A percentile compares a stretch with the other conserved stretches of the same genome.
phyloP scores from a whole-genome alignment of 2,888 invertebrate species.

The Papilio gigon region DNA sequence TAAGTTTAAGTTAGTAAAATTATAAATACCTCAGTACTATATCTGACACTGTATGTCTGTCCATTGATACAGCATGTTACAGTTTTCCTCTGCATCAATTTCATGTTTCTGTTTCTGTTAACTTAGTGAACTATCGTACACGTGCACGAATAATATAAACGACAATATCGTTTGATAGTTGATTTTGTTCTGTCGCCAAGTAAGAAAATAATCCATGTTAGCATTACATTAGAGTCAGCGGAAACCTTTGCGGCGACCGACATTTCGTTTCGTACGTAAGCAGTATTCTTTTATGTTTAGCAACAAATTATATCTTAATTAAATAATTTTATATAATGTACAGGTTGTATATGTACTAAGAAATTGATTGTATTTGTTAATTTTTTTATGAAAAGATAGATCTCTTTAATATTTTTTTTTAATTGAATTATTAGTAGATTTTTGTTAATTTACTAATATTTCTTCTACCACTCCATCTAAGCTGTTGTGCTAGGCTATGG shows the following conservation, averaged over 20 bases:
- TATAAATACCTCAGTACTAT: conserved; percentile 53
- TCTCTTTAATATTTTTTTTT: too few relatives aligned
- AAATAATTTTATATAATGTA: conserved; percentile 1
- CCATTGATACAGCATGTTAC: conserved; percentile 72
- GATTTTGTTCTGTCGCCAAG: conserved; percentile 62
- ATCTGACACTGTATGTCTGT: conserved; percentile 66
- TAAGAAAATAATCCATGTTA: conserved; percentile 61
- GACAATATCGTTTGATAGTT: conserved; percentile 61
- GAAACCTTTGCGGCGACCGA: conserved; percentile 70
- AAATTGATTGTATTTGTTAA: not conserved
- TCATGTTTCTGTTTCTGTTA: conserved; percentile 64
- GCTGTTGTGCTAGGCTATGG: too few relatives aligned
- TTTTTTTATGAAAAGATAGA: not conserved
- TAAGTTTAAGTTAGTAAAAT: not conserved
- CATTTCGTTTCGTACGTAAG: conserved; percentile 57
- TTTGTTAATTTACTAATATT: too few relatives aligned
- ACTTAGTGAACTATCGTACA: conserved; percentile 54
- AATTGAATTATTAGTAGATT: not conserved
- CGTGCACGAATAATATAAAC: conserved; percentile 54
- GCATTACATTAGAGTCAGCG: conserved; percentile 68
- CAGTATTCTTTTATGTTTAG: conserved; percentile 61
- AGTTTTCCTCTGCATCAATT: conserved; percentile 66
- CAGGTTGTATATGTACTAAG: not conserved
- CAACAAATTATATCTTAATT: conserved; percentile 62
- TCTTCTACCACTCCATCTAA: too few relatives aligned